Evolutionary conservation across 2,888 invertebrate genomes (phyloP), one percentile per base, ranked within the genome.

Genomic region (Erebia ligea): DNA sequence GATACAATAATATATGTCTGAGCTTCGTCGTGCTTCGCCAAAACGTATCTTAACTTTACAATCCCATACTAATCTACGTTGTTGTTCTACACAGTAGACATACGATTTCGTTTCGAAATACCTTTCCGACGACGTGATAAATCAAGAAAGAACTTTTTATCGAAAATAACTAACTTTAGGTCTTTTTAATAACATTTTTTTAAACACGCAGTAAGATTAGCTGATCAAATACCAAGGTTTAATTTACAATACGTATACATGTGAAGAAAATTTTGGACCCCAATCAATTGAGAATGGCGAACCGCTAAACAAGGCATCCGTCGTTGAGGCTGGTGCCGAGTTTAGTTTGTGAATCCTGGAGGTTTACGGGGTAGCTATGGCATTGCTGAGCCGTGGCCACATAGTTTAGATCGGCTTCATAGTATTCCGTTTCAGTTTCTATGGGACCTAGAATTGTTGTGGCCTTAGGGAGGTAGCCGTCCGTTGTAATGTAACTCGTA

Each of bases 261-360:
- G 84, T 86, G 86, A 82, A 86, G 85, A 80, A 70, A 83, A 84
- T 82, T 87, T 92, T 91, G 91, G 91, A 91, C 91, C 90, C 72
- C 69, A 65, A 57, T 71, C 45, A 59, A 57, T 25, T 54, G 25
- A 67, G 34, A 19, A 42, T 21, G 21, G 58, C 73, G 65, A 70
- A 74, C 75, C 73, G 77, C 91, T 94, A 95, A 81, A 95, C 95
- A 88, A 95, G 94, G 84, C 95, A 95, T 73, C 95, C 95, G 80
- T 95, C 95, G 82, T 95, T 95, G 77, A 95, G 89, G 79, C 94
- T 94, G 83, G 88, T 94, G 79, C 89, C 91, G 81, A 94, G 93
- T 86, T 94, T 94, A 42, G 81, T 78, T 80, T 94, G 94, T 56
- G 86, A 76, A 71, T 93, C 94, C 67, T 88, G 83, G 48, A 90